Percentiles rank a stretch among this genome's conserved stretches.
Conservation (phyloP, 2,113 vertebrate species). For the Tonatia bakeri region DNA sequence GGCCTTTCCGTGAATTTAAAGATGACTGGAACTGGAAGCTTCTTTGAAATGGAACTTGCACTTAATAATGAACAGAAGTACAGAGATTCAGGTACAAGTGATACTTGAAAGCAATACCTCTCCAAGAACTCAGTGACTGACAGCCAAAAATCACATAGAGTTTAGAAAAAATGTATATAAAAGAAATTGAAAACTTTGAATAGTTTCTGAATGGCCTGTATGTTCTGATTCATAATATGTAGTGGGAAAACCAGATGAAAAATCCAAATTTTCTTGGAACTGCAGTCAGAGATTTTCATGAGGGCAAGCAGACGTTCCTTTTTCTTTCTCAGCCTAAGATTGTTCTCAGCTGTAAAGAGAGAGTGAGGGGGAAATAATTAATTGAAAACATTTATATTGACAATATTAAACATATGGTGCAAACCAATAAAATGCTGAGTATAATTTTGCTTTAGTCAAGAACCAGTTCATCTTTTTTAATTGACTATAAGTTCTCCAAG, state of each 20-base stretch:
- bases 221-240: neutral
- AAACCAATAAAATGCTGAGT: neutral
- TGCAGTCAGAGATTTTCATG: neutral
- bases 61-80: neutral
- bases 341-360: neutral
- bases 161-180: neutral
- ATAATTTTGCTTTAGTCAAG: neutral
- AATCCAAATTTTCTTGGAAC: neutral
- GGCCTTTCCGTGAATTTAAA: neutral
- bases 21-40: neutral
- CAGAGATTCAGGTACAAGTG: neutral
- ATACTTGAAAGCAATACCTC: neutral
- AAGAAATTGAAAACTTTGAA: neutral
- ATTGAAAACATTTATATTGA: neutral
- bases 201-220: neutral
- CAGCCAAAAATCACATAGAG: neutral
- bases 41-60: neutral
- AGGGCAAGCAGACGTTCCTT: neutral
- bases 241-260: neutral
- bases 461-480: neutral
- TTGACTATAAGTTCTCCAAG: neutral
- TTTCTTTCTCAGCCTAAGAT: neutral
- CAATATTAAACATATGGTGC: neutral
- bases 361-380: neutral
- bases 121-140: neutral